Base-by-base conservation (phyloP, 2,113 vertebrate species). In the Lepus americanus region DNA sequence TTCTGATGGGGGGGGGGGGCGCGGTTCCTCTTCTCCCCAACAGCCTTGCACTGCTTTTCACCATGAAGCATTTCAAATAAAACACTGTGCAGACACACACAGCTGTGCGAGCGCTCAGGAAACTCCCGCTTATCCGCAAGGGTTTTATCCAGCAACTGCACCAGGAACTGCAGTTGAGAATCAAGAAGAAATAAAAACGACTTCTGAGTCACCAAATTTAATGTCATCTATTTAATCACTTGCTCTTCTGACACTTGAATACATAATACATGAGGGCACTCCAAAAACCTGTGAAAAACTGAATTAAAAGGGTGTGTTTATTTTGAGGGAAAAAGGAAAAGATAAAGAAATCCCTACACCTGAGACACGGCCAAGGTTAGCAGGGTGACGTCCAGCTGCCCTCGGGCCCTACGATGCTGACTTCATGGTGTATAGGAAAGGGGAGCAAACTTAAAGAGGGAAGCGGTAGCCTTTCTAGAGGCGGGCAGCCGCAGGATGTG, bases 11-110 rank as follows among this genome's bases (percentile, higher is more conserved):
- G 44, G 44, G 44, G 44, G 3, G 33, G n/a, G n/a, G n/a, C n/a
- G n/a, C n/a, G n/a, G 66, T 44, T 89, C 25, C 29, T 55, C 67
- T 92, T 69, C 67, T 73, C 70, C 53, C 61, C 16, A 44, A 70
- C 20, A 90, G 85, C 3, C 9, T 44, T 64, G 33, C 51, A 59
- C 29, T 88, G 29, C 39, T 93, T 90, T 87, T 83, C 20, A 80
- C 88, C 69, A 82, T 70, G n/a, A 83, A 87, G 64, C 27, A 59
- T 66, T 88, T 91, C 39, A 87, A 92, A 92, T 83, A 76, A 87
- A 95, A 79, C 17, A 78, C 16, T 79, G 36, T 23, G 51, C 36
- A 79, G 33, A 10, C 74, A 76, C 39, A 39, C 44, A 44, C 44
- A 44, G 44, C 44, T 36, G 11, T 0, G 20, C 19, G 0, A 72